Evolutionary conservation across 2,797 vertebrate species (phyloP).

Genomic region (Typhlichthys eigenmanni): DNA sequence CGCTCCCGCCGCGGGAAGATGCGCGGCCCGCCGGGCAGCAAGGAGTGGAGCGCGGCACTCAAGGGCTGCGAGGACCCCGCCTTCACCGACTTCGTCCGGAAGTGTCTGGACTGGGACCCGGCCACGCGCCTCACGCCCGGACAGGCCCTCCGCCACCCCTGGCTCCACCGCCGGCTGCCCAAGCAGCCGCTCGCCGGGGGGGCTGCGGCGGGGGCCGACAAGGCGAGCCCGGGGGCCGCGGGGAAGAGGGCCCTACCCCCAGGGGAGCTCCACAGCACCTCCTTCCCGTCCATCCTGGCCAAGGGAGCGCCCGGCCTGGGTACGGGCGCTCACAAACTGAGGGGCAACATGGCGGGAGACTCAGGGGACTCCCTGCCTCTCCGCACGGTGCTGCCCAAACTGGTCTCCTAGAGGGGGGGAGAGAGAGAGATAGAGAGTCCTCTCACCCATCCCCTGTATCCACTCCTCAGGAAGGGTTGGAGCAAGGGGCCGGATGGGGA

Average conservation of each 20-base stretch:
- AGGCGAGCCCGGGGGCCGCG: conserved; percentile 75
- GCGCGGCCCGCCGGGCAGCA: conserved; percentile 89
- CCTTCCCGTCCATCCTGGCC: conserved; percentile 88
- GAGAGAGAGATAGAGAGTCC: conserved; percentile 34
- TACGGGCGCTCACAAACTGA: conserved; percentile 87
- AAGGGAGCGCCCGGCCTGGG: conserved; percentile 80
- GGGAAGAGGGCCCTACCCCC: conserved; percentile 75
- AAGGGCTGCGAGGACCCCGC: conserved; percentile 93
- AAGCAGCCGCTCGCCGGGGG: conserved; percentile 72
- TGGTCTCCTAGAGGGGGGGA: conserved; percentile 84
- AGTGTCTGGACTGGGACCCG: conserved; percentile 96
- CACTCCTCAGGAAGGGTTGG: conserved; percentile 70
- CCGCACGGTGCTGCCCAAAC: conserved; percentile 93
- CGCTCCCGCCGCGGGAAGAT: conserved; percentile 91
- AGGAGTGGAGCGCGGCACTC: conserved; percentile 88
- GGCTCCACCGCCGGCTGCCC: conserved; percentile 88
- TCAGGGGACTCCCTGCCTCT: conserved; percentile 85
- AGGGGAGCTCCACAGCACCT: conserved; percentile 80
- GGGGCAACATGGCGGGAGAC: conserved; percentile 88
- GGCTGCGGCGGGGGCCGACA: conserved; percentile 51
- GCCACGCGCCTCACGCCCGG: conserved; percentile 86
- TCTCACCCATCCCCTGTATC: conserved; percentile 45
- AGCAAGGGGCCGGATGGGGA: conserved; percentile 40
- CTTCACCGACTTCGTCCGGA: conserved; percentile 94
- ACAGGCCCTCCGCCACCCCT: conserved; percentile 91